These are phyloP conservation scores for Percopsis omiscomaycus DNA, from an alignment of 2,797 vertebrate genomes.

Conservation along the genomic window DNA sequence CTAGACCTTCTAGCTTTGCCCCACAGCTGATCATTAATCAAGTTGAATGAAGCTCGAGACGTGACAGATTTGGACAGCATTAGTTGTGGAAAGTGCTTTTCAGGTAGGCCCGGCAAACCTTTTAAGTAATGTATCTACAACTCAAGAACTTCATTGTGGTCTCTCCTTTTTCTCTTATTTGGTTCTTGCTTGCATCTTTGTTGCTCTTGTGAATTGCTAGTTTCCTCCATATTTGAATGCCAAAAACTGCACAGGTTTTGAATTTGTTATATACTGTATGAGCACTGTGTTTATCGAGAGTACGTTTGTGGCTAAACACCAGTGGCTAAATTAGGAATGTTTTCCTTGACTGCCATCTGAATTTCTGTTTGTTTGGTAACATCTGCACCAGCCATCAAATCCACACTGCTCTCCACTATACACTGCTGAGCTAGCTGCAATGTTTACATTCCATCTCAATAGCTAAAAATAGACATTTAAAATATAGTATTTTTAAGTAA, in stretches of 20 bases:
- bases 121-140: slow-evolving; percentile 87
- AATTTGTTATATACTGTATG: background rate
- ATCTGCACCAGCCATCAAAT: slow-evolving; percentile 37
- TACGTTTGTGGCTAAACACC: slow-evolving; percentile 11
- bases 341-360: slow-evolving; percentile 18
- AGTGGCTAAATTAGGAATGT: slow-evolving; percentile 18
- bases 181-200: slow-evolving; percentile 1
- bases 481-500: slow-evolving; percentile 2
- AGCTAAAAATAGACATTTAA: slow-evolving; percentile 24
- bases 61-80: slow-evolving; percentile 88
- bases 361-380: slow-evolving; percentile 16
- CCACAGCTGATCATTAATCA: slow-evolving; percentile 99
- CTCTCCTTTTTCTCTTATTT: slow-evolving; percentile 25
- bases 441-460: slow-evolving; percentile 42
- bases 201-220: background rate
- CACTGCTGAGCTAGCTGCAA: slow-evolving; percentile 35
- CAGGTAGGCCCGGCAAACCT: slow-evolving; percentile 86
- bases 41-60: slow-evolving; percentile 88
- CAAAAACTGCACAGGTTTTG: background rate
- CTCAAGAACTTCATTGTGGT: slow-evolving; percentile 83
- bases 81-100: slow-evolving; percentile 89
- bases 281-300: background rate
- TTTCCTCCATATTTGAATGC: slow-evolving; percentile 8
- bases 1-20: slow-evolving; percentile 97
- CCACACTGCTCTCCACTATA: slow-evolving; percentile 26